These are phyloP conservation scores for Progne subis DNA, from an alignment of 2,113 vertebrate genomes.

Conservation along the genomic window DNA sequence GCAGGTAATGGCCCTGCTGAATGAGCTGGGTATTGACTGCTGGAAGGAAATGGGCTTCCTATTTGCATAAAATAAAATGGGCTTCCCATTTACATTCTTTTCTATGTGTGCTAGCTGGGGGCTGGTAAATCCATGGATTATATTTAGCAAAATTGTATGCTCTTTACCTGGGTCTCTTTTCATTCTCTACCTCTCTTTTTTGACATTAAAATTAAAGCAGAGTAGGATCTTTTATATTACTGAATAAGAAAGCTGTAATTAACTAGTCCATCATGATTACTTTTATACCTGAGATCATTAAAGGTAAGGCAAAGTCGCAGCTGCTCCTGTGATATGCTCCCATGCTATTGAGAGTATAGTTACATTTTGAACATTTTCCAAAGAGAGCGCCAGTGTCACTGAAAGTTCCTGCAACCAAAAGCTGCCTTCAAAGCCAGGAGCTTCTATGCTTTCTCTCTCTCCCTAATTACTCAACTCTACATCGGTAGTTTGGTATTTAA, in stretches of 20 bases:
- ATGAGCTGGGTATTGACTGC: rapidly evolving
- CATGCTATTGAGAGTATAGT: background rate
- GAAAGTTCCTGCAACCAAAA: background rate
- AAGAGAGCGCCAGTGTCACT: background rate
- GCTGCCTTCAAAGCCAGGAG: background rate
- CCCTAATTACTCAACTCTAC: background rate
- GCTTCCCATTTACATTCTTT: background rate
- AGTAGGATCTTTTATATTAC: background rate
- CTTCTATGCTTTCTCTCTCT: background rate
- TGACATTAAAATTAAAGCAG: slow-evolving; percentile 14
- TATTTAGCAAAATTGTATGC: background rate
- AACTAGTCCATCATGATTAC: background rate
- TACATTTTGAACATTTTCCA: background rate
- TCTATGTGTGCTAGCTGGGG: background rate
- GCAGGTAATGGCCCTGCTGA: background rate
- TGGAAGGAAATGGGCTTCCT: background rate
- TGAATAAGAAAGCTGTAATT: slow-evolving; percentile 25
- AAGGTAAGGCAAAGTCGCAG: background rate
- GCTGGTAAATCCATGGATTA: background rate
- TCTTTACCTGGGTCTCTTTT: background rate
- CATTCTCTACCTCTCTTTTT: background rate
- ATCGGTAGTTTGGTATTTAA: background rate
- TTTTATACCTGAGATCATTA: slow-evolving; percentile 4
- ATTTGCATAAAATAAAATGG: background rate
- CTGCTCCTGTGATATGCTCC: background rate